Percentiles rank a stretch among this genome's conserved stretches.
phyloP scores from a whole-genome alignment of 2,113 vertebrate genomes.

The Stigmatopora argus region DNA sequence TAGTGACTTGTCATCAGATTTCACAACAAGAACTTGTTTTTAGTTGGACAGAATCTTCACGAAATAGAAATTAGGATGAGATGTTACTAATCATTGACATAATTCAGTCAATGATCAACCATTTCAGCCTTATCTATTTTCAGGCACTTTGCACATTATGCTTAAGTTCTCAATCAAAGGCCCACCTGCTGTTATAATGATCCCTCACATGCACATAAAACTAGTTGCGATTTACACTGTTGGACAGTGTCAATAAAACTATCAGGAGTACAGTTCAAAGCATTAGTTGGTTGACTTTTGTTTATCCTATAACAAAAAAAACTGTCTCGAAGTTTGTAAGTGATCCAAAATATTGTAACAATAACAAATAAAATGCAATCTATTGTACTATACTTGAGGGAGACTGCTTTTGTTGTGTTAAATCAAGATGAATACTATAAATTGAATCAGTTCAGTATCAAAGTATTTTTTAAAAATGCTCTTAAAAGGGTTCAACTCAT shows the following conservation, averaged over 20 bases:
- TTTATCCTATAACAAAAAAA: not conserved
- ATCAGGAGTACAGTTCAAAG: not conserved
- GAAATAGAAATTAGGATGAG: conserved; percentile 2
- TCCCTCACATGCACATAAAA: not conserved
- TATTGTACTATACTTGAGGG: too few relatives aligned
- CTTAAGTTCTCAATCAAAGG: not conserved
- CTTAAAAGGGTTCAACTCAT: too few relatives aligned
- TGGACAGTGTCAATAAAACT: not conserved
- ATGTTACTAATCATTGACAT: conserved; percentile 27
- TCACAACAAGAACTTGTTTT: not conserved
- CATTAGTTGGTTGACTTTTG: not conserved
- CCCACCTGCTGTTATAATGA: not conserved
- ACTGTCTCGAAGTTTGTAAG: too few relatives aligned
- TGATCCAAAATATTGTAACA: not conserved
- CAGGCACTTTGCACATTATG: not conserved
- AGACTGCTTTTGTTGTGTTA: not conserved
- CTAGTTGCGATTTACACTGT: not conserved
- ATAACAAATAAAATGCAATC: too few relatives aligned
- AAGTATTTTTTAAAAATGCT: not conserved
- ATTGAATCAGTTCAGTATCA: not conserved
- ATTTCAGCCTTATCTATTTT: not conserved
- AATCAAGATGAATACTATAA: not conserved
- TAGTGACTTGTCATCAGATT: conserved; percentile 5
- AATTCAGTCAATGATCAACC: conserved; percentile 33
- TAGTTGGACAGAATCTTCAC: not conserved